Conservation (phyloP, 1,140 invertebrate genomes). For the silkworm (Bombyx mori) region ASM3026992v2 NC_085116.1:11409501-11410000, state of each 20-base stretch:
- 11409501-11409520: no score
- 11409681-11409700: constrained; percentile 10
- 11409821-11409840: constrained; percentile 28
- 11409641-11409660: neutral
- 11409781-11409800: constrained; percentile 30
- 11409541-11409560: no score
- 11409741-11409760: constrained; percentile 20
- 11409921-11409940: constrained; percentile 23
- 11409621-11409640: no score
- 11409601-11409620: no score
- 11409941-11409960: constrained; percentile 10
- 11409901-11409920: constrained; percentile 17
- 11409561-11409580: no score
- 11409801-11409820: constrained; percentile 31
- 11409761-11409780: constrained; percentile 20
- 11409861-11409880: constrained; percentile 20
- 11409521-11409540: no score
- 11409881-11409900: constrained; percentile 39
- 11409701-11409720: constrained; percentile 8
- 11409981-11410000: neutral
- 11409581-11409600: no score
- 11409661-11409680: constrained; percentile 9
- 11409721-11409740: constrained; percentile 20
- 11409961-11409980: neutral
- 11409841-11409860: constrained; percentile 10